A percentile compares a stretch with the other conserved stretches of the same genome.
These are phyloP conservation scores for Mya arenaria DNA, from an alignment of 1,140 invertebrate genomes.

Conservation along the genomic window DNA sequence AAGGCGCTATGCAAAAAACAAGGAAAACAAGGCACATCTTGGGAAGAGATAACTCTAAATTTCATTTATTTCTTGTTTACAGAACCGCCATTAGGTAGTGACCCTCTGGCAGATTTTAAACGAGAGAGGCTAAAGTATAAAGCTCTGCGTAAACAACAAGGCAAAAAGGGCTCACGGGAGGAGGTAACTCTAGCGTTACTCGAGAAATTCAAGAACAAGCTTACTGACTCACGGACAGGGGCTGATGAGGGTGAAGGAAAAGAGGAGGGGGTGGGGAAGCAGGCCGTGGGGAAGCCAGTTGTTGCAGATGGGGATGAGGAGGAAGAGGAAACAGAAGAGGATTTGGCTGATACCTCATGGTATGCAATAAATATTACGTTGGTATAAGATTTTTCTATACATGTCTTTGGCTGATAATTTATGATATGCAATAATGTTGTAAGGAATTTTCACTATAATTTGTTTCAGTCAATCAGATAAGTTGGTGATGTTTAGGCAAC, in stretches of 20 bases:
- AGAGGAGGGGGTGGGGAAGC: constrained; percentile 77
- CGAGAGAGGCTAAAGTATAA: constrained; percentile 91
- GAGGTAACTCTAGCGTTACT: constrained; percentile 88
- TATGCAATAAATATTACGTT: too few relatives aligned
- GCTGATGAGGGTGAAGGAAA: constrained; percentile 78
- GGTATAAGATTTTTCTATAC: too few relatives aligned
- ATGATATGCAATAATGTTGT: too few relatives aligned
- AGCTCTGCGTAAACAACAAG: constrained; percentile 83
- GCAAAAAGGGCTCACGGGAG: constrained; percentile 84
- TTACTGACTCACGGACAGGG: constrained; percentile 84
- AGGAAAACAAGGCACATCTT: constrained; percentile 83
- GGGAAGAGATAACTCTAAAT: constrained; percentile 85
- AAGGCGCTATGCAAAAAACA: constrained; percentile 84
- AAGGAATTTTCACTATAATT: too few relatives aligned
- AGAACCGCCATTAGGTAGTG: constrained; percentile 81
- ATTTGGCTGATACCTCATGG: neutral
- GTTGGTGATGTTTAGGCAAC: too few relatives aligned
- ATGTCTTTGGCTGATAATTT: too few relatives aligned
- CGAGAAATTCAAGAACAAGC: constrained; percentile 91
- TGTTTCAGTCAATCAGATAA: too few relatives aligned
- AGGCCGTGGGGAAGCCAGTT: constrained; percentile 76
- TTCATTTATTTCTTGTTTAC: neutral
- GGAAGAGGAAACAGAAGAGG: neutral
- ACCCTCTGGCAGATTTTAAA: constrained; percentile 88
- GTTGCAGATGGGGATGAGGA: constrained; percentile 49